Evolutionary conservation across 2,797 vertebrate species (phyloP).

Genomic region (Limosa lapponica): DNA sequence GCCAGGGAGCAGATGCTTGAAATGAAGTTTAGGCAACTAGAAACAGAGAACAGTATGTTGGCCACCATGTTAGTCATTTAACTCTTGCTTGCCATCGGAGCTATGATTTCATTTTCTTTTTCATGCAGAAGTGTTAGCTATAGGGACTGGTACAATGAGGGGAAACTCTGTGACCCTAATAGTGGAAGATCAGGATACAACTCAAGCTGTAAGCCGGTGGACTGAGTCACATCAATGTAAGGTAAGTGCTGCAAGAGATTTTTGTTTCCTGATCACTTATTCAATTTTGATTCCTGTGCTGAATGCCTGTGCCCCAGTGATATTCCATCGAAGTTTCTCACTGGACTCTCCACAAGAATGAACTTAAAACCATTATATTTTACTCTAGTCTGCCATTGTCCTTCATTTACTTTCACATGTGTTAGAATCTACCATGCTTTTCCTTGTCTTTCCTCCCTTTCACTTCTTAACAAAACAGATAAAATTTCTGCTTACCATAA

Average conservation of each 20-base stretch:
- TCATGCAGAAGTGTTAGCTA: background rate
- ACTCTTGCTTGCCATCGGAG: background rate
- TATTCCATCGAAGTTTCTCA: background rate
- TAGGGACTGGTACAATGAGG: background rate
- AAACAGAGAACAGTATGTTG: background rate
- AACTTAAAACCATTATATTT: background rate
- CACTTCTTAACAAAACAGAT: conserved; percentile 10
- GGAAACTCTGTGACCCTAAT: background rate
- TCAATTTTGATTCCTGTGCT: background rate
- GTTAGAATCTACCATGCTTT: background rate
- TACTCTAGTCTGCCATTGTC: background rate
- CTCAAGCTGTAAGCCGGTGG: background rate
- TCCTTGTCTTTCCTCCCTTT: background rate
- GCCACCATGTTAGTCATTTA: background rate
- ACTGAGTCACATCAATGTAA: background rate
- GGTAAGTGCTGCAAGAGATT: background rate
- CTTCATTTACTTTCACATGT: background rate
- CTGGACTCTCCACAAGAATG: background rate
- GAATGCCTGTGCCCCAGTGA: background rate
- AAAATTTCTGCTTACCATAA: background rate
- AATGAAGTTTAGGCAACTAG: conserved; percentile 41
- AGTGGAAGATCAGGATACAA: background rate
- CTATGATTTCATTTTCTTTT: background rate
- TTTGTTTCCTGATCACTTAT: background rate
- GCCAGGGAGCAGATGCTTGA: conserved; percentile 50